Conservation (phyloP, 2,113 vertebrate species). For the Plecturocebus donacophilus region DNA sequence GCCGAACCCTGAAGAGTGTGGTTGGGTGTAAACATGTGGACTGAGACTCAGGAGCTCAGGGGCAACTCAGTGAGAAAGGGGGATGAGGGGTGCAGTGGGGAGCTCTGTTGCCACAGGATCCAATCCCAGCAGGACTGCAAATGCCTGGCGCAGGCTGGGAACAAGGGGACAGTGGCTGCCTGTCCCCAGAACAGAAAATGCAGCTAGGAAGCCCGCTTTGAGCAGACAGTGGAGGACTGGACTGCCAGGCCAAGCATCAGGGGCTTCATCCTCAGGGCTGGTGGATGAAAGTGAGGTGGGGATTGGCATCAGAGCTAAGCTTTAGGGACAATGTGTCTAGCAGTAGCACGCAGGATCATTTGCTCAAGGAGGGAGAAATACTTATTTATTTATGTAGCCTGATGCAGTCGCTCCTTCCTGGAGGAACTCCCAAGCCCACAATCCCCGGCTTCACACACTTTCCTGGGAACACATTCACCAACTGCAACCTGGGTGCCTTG, state of each 20-base stretch:
- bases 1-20: background rate
- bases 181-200: background rate
- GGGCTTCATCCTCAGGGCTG: background rate
- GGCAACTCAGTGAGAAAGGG: background rate
- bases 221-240: background rate
- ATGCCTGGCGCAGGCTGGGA: background rate
- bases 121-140: background rate
- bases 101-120: background rate
- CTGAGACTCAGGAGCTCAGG: background rate
- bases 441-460: fast-evolving
- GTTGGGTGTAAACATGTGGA: background rate
- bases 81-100: background rate
- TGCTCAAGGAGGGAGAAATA: background rate
- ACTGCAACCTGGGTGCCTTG: background rate
- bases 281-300: background rate
- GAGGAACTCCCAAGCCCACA: background rate
- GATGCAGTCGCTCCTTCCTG: background rate
- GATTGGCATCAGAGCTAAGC: background rate
- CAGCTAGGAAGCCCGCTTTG: background rate
- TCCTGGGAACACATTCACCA: background rate
- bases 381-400: background rate
- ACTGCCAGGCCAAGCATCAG: background rate
- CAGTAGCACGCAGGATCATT: background rate
- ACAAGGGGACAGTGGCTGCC: fast-evolving
- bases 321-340: background rate